Conservation (phyloP, 2,113 vertebrate genomes). For the Phasianus colchicus region DNA sequence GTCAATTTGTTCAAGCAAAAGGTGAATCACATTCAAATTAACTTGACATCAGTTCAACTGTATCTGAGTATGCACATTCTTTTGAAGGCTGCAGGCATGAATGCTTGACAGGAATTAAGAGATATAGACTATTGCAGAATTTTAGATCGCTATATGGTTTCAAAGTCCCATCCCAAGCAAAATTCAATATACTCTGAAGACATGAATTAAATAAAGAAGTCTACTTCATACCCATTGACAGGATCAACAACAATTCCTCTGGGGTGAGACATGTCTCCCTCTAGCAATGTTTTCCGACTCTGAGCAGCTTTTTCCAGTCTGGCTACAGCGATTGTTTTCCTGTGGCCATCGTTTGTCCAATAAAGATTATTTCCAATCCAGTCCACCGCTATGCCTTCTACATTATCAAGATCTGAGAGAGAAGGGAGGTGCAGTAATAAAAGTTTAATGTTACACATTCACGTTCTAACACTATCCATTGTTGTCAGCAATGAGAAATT, state of each 20-base stretch:
- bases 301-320: conserved; percentile 92
- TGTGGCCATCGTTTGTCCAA: conserved; percentile 98
- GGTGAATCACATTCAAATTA: background rate
- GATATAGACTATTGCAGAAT: background rate
- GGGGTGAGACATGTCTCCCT: conserved; percentile 97
- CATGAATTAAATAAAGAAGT: background rate
- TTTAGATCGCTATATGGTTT: background rate
- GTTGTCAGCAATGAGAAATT: background rate
- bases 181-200: background rate
- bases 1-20: background rate
- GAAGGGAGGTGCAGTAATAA: background rate
- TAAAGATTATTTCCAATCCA: conserved; percentile 98
- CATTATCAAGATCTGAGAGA: conserved; percentile 92
- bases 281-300: conserved; percentile 92
- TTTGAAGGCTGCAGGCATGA: background rate
- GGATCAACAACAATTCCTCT: conserved; percentile 97
- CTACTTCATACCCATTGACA: conserved; percentile 86
- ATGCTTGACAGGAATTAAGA: background rate
- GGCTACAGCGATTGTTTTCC: conserved; percentile 95
- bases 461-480: background rate
- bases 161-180: background rate
- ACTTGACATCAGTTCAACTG: background rate
- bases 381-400: conserved; percentile 98
- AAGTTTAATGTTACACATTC: background rate
- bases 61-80: background rate